phyloP scores from a whole-genome alignment of 2,888 invertebrate genomes.

The Parnassius smintheus region DNA sequence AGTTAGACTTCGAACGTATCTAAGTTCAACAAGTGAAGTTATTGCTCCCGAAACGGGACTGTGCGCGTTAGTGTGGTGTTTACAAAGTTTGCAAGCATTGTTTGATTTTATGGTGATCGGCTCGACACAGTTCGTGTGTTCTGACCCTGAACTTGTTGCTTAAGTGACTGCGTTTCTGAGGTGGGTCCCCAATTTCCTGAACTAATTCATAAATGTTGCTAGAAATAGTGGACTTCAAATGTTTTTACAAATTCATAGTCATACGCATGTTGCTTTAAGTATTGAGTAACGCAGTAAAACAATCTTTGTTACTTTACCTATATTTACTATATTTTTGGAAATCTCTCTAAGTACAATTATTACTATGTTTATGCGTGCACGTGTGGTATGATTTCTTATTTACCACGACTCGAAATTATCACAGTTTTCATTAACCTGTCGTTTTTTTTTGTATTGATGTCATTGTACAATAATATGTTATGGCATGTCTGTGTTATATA shows the following conservation, averaged over 20 bases:
- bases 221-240: no score
- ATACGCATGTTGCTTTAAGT: slow-evolving; percentile 3
- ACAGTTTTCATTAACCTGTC: no score
- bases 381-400: no score
- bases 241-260: background rate
- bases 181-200: slow-evolving; percentile 37
- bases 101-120: slow-evolving; percentile 51
- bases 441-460: no score
- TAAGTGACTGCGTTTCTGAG: slow-evolving; percentile 46
- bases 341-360: no score
- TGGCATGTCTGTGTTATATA: no score
- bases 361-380: no score
- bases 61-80: slow-evolving; percentile 53
- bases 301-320: no score
- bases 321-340: no score
- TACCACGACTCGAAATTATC: no score
- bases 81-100: slow-evolving; percentile 58
- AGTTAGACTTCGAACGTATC: slow-evolving; percentile 9
- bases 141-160: slow-evolving; percentile 65
- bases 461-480: no score
- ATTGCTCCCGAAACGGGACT: slow-evolving; percentile 30
- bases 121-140: slow-evolving; percentile 48
- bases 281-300: no score
- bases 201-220: background rate
- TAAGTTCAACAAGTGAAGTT: slow-evolving; percentile 25